Evolutionary conservation across 2,797 vertebrate genomes (phyloP), one percentile per base, ranked within the genome.

Genomic region (Sebastolobus alascanus): DNA sequence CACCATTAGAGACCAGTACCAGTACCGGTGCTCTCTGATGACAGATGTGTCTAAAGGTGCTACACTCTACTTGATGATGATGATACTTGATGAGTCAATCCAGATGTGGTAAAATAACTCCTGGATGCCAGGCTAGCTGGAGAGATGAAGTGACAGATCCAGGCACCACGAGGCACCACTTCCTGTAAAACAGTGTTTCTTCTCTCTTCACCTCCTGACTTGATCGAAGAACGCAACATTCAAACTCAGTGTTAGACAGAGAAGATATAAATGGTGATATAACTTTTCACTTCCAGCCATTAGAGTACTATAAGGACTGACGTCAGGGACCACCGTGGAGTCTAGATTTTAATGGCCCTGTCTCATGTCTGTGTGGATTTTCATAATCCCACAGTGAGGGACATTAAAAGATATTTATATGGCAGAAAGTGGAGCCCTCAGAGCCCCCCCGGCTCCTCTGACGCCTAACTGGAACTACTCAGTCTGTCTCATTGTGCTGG

Each of bases 401-500:
- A 80, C 80, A 67, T 68, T 82, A 79, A 22, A 66, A 67, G 33
- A 84, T 54, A 63, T 74, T 72, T 52, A 72, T 50, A 52, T 61
- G 54, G 20, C n/a, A 70, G 82, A 87, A 87, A 90, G 20, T 50
- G 60, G 75, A 85, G 52, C 60, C 69, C 75, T 63, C 71, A 43
- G 27, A 60, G 52, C 12, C 54, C 68, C 73, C 33, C 18, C 3
- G 35, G 59, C 84, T 79, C 63, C 10, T 75, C 31, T 78, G 74
- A 76, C 20, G 65, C 65, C 73, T 80, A 8, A 84, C 81, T 76
- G 64, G 79, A 88, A 88, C 70, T 61, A 22, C 25, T 84, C 61
- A 8, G 71, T 79, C 65, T 66, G 64, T 83, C 80, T 83, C 27
- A 40, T 8, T 68, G 3, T 58, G 58, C 52, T 70, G 72, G 50